Percentiles rank a stretch among this genome's conserved stretches.
Evolutionary conservation across 2,797 vertebrate genomes (phyloP).

Genomic region (Chelidonichthys spinosus): DNA sequence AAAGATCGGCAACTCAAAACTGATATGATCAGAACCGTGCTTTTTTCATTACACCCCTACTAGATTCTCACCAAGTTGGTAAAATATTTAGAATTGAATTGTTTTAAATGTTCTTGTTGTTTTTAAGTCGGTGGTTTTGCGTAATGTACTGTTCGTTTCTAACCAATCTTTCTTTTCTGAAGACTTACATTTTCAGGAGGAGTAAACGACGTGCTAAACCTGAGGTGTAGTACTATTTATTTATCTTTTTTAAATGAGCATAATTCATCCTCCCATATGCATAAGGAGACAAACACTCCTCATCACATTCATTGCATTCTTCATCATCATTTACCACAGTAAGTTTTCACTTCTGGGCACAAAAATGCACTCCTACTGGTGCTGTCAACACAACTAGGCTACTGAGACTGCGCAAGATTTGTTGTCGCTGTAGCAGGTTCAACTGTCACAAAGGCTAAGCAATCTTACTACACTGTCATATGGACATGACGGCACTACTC

Average conservation of each 20-base stretch:
- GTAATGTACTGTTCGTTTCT: constrained; percentile 16
- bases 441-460: no score
- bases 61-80: neutral
- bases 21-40: no score
- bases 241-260: neutral
- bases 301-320: constrained; percentile 5
- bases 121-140: neutral
- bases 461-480: no score
- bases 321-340: constrained; percentile 6
- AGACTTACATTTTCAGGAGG: constrained; percentile 73
- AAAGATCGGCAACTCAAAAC: no score
- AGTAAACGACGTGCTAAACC: constrained; percentile 56
- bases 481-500: no score
- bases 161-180: constrained; percentile 42
- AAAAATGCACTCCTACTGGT: neutral
- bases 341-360: neutral
- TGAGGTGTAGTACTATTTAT: constrained; percentile 47
- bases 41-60: neutral
- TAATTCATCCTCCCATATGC: constrained; percentile 19
- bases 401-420: no score
- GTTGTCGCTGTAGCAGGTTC: no score
- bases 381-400: no score
- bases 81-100: no score
- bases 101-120: neutral
- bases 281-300: constrained; percentile 3